These are phyloP conservation scores for Sinodicranocentrus sp. DNA, from an alignment of 2,888 invertebrate species.

Conservation along the genomic window DNA sequence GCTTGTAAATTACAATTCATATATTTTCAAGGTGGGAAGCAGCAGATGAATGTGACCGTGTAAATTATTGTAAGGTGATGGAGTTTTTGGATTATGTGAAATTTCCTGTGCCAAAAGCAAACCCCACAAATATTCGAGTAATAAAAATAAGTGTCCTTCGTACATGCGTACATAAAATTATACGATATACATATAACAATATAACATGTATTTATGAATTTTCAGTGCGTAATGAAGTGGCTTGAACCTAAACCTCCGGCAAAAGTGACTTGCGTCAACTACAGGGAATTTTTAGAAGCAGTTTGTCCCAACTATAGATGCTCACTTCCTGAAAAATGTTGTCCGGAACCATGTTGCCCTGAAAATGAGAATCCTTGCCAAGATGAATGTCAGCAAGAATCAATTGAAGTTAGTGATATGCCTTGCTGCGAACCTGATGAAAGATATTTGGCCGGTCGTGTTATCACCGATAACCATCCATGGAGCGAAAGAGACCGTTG, in stretches of 20 bases:
- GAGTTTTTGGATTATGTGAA: conserved; percentile 64
- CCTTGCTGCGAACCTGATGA: conserved; percentile 31
- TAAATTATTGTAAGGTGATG: conserved; percentile 68
- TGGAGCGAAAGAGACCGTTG: conserved; percentile 57
- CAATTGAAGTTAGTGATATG: too few relatives aligned
- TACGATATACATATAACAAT: too few relatives aligned
- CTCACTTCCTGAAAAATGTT: conserved; percentile 36
- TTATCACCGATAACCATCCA: conserved; percentile 40
- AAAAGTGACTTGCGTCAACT: conserved; percentile 68
- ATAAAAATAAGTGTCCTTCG: too few relatives aligned
- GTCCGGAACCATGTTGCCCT: conserved; percentile 19
- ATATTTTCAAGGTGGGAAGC: conserved; percentile 58
- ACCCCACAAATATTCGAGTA: conserved; percentile 43
- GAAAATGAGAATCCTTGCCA: background rate
- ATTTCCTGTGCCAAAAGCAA: conserved; percentile 43
- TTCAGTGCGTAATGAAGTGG: conserved; percentile 67
- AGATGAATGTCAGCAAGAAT: background rate
- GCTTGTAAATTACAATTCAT: conserved; percentile 5
- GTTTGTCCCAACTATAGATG: conserved; percentile 68
- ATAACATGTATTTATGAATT: too few relatives aligned
- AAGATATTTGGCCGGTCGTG: conserved; percentile 36
- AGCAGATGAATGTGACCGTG: conserved; percentile 55
- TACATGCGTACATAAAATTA: too few relatives aligned
- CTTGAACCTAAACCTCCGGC: conserved; percentile 56
- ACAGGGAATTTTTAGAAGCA: conserved; percentile 61